A percentile compares a stretch with the other conserved stretches of the same genome.
Evolutionary conservation across 2,113 vertebrate genomes (phyloP).

Genomic region (Salvelinus namaycush): DNA sequence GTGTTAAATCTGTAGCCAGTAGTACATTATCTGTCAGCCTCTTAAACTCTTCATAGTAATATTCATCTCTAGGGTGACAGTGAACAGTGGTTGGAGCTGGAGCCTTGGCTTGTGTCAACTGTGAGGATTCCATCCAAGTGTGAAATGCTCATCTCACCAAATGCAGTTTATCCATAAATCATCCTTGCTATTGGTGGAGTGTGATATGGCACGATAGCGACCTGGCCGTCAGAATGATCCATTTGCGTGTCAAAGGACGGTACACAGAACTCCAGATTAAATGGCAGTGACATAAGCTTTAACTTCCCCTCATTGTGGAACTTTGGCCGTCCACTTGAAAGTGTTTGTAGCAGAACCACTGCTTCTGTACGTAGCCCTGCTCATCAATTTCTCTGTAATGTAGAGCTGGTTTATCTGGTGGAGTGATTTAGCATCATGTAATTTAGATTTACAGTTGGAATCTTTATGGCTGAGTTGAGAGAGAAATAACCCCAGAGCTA

Average conservation of each 20-base stretch:
- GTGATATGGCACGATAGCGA: conserved; percentile 63
- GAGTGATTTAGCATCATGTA: not conserved
- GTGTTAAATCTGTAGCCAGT: not conserved
- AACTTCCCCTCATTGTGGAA: conserved; percentile 64
- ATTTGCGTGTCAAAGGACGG: conserved; percentile 63
- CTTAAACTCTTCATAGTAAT: not conserved
- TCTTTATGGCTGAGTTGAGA: not conserved
- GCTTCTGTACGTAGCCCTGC: too few relatives aligned
- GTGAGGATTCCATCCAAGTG: not conserved
- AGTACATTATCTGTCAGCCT: not conserved
- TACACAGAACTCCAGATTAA: conserved; percentile 69
- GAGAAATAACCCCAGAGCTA: not conserved
- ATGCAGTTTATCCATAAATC: conserved; percentile 77
- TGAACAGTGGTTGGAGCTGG: not conserved
- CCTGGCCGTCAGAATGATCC: conserved; percentile 72
- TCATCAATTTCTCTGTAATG: not conserved
- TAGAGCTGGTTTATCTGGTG: not conserved
- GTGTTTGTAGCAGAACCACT: too few relatives aligned
- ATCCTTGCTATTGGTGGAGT: conserved; percentile 66
- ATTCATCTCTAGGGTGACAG: not conserved
- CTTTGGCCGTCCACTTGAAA: too few relatives aligned
- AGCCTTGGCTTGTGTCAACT: not conserved
- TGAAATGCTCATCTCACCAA: conserved; percentile 69
- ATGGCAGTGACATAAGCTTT: conserved; percentile 79
- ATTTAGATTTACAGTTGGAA: not conserved